A percentile compares a stretch with the other conserved stretches of the same genome.
phyloP scores from a whole-genome alignment of 2,113 vertebrate genomes.

The Beaufortia kweichowensis region DNA sequence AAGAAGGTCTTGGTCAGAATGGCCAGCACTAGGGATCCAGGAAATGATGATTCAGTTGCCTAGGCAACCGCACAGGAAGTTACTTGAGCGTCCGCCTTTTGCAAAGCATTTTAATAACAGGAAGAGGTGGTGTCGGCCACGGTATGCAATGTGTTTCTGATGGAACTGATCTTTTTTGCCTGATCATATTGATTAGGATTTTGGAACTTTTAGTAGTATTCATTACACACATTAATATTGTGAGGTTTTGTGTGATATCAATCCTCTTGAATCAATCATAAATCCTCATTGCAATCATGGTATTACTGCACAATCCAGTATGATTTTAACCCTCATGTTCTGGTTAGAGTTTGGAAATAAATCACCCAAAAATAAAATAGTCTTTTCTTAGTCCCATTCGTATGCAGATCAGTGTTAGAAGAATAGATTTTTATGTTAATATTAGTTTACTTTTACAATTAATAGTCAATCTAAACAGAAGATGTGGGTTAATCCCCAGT shows the following conservation, averaged over 20 bases:
- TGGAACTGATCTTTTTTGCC: constrained; percentile 41
- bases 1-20: constrained; percentile 61
- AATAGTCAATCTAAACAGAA: not conserved
- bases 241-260: constrained; percentile 19
- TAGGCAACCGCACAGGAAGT: constrained; percentile 12
- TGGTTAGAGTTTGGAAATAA: not conserved
- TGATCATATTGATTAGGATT: constrained; percentile 57
- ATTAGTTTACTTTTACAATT: too few relatives aligned
- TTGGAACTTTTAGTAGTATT: constrained; percentile 25
- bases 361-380: too few relatives aligned
- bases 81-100: constrained; percentile 18
- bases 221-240: constrained; percentile 16
- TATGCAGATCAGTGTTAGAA: too few relatives aligned
- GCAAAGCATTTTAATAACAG: constrained; percentile 20
- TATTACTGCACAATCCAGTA: not conserved
- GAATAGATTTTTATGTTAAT: too few relatives aligned
- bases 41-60: constrained; percentile 39
- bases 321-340: constrained; percentile 28
- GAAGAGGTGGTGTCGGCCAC: not conserved
- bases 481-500: not conserved
- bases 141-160: constrained; percentile 51
- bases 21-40: constrained; percentile 39
- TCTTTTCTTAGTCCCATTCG: too few relatives aligned
- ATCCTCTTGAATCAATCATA: constrained; percentile 5
- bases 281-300: not conserved